Evolutionary conservation across 2,888 invertebrate species (phyloP).

Genomic region (Chesias legatella): DNA sequence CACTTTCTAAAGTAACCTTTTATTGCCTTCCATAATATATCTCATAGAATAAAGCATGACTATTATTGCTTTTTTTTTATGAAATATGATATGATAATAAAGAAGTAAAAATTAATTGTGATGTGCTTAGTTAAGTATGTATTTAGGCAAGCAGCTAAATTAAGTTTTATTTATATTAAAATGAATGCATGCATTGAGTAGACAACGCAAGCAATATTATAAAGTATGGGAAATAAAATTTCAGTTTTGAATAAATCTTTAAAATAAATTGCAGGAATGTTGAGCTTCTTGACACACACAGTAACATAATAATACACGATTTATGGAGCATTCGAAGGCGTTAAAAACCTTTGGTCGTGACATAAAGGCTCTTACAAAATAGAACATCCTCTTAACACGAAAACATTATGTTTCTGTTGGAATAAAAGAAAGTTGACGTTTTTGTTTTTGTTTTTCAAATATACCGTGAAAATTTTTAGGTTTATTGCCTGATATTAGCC

Average conservation of each 20-base stretch:
- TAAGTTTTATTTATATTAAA: no score
- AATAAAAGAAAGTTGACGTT: slow-evolving; percentile 25
- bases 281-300: slow-evolving; percentile 44
- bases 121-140: no score
- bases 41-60: no score
- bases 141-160: no score
- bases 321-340: slow-evolving; percentile 52
- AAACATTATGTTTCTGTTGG: slow-evolving; percentile 24
- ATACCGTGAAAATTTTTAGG: slow-evolving; percentile 18
- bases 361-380: slow-evolving; percentile 45
- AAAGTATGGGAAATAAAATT: slow-evolving; percentile 2
- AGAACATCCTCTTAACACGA: slow-evolving; percentile 36
- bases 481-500: slow-evolving; percentile 17
- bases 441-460: slow-evolving; percentile 29
- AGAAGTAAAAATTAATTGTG: no score
- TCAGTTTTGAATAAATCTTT: slow-evolving; percentile 18
- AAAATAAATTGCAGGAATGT: slow-evolving; percentile 28
- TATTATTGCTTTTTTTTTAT: no score
- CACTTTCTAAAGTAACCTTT: slow-evolving; percentile 8
- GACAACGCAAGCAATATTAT: no score
- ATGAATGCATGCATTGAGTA: no score
- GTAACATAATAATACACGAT: slow-evolving; percentile 50
- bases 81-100: no score
- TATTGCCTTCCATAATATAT: background rate
- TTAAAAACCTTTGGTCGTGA: slow-evolving; percentile 45